Evolutionary conservation across 2,888 invertebrate genomes (phyloP).

Genomic region (Heliconius charithonia): DNA sequence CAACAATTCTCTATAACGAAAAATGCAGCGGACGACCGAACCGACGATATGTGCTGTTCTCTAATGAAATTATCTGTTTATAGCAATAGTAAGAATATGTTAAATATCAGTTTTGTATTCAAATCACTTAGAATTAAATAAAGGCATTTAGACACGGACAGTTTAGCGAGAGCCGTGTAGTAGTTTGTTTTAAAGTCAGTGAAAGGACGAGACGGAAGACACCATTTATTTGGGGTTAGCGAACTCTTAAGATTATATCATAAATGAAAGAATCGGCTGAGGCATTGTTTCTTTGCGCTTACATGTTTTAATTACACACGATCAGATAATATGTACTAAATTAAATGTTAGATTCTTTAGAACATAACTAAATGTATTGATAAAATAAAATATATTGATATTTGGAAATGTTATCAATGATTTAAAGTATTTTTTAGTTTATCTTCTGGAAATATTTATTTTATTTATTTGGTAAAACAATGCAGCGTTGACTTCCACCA

Average conservation of each 20-base stretch:
- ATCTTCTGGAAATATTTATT: no score
- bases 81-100: neutral
- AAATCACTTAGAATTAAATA: constrained; percentile 9
- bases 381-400: neutral
- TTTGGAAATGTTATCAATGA: no score
- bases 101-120: constrained; percentile 13
- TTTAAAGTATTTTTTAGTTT: no score
- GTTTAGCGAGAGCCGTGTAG: constrained; percentile 2
- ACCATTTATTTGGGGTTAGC: constrained; percentile 44
- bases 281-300: constrained; percentile 33
- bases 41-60: neutral
- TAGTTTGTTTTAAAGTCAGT: constrained; percentile 41
- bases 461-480: no score
- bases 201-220: constrained; percentile 50
- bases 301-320: constrained; percentile 12
- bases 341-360: no score
- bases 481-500: no score
- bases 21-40: neutral
- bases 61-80: neutral
- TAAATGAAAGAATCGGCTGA: constrained; percentile 35
- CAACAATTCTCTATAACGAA: no score
- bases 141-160: constrained; percentile 21
- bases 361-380: neutral
- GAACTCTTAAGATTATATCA: constrained; percentile 42
- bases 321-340: neutral